A percentile compares a stretch with the other conserved stretches of the same genome.
phyloP scores from a whole-genome alignment of 1,140 invertebrate genomes.

The Diabrotica virgifera region DNA sequence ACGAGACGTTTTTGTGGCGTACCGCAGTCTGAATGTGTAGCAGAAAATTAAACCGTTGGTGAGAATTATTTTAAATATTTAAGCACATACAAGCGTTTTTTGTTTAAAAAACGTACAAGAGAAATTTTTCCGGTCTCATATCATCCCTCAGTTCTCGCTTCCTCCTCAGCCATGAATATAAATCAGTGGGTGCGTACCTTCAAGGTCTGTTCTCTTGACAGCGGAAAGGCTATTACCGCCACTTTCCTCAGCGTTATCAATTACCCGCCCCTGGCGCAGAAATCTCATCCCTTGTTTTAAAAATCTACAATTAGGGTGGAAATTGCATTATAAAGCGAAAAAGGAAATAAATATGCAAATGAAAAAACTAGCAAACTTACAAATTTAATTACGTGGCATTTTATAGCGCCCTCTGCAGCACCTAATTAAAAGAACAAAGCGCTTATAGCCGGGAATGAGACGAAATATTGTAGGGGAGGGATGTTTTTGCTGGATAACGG shows the following conservation, averaged over 20 bases:
- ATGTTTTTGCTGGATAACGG: too few species aligned
- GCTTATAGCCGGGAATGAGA: too few species aligned
- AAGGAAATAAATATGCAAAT: slow-evolving; percentile 21
- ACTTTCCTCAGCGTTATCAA: slow-evolving; percentile 10
- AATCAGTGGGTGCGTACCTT: slow-evolving; percentile 10
- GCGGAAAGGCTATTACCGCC: slow-evolving; percentile 12
- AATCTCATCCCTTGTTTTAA: slow-evolving; percentile 20
- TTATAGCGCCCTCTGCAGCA: slow-evolving; percentile 12
- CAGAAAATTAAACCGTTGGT: too few species aligned
- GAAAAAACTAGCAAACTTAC: slow-evolving; percentile 19
- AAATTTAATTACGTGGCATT: slow-evolving; percentile 17
- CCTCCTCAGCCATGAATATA: slow-evolving; percentile 10
- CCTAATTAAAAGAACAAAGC: slow-evolving; percentile 15
- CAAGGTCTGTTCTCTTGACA: slow-evolving; percentile 1
- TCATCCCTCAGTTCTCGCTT: too few species aligned
- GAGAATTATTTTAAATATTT: too few species aligned
- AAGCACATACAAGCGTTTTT: too few species aligned
- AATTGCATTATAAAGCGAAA: slow-evolving; percentile 14
- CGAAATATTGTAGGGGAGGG: too few species aligned
- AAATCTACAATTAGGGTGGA: slow-evolving; percentile 19
- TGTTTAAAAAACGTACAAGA: too few species aligned
- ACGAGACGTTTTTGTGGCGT: too few species aligned
- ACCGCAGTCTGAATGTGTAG: too few species aligned
- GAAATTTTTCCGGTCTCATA: too few species aligned
- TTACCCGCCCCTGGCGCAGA: slow-evolving; percentile 12